A percentile compares a stretch with the other conserved stretches of the same genome.
Conservation (phyloP, 2,797 vertebrate species). For the Artibeus lituratus region DNA sequence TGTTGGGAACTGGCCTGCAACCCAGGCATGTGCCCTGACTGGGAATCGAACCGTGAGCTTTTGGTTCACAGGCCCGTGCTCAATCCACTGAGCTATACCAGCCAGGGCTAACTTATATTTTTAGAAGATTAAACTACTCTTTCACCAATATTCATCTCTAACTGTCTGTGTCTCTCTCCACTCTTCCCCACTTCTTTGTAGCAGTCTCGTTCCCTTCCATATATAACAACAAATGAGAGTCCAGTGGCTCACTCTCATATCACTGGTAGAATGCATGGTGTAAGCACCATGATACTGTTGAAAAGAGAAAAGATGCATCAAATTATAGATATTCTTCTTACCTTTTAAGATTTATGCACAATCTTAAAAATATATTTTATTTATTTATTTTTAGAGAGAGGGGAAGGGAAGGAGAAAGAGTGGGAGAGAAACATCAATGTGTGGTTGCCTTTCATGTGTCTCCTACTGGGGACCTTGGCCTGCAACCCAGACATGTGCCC, state of each 20-base stretch:
- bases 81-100: no score
- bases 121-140: conserved; percentile 30
- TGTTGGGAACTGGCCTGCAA: no score
- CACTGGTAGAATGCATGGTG: neutral
- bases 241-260: neutral
- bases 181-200: neutral
- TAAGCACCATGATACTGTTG: neutral
- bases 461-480: no score
- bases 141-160: neutral
- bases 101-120: neutral
- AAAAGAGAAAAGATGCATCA: conserved; percentile 28
- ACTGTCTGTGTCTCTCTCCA: neutral
- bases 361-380: neutral
- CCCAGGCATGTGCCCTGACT: no score
- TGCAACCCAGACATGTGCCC: no score
- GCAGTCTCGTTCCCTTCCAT: neutral
- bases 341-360: conserved; percentile 36
- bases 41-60: no score
- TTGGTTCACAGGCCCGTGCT: no score
- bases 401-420: no score
- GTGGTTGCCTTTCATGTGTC: no score
- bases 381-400: no score
- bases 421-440: no score
- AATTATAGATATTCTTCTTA: neutral
- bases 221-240: neutral